Evolutionary conservation across 2,888 invertebrate species (phyloP).

Genomic region (Pandemis heparana): DNA sequence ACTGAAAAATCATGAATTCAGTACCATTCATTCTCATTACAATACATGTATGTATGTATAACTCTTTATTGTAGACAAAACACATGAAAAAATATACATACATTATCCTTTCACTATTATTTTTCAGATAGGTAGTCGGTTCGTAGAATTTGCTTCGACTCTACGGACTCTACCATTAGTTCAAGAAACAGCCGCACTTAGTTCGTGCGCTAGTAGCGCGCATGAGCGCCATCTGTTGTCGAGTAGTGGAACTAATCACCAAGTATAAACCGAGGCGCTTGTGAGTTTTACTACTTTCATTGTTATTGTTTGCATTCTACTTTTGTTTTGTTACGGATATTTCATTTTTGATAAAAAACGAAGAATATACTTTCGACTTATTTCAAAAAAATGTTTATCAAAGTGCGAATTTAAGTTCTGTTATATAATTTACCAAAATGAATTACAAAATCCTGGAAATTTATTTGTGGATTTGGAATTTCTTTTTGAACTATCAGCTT

Average conservation of each 20-base stretch:
- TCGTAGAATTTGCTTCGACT: neutral
- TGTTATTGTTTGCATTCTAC: neutral
- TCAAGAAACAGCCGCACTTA: slow-evolving; percentile 18
- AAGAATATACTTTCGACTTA: too few relatives aligned
- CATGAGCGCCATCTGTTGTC: slow-evolving; percentile 69
- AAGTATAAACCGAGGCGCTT: neutral
- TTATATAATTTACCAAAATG: neutral
- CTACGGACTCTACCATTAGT: slow-evolving; percentile 15
- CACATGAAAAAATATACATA: neutral
- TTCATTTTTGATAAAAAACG: too few relatives aligned
- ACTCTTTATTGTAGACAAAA: too few relatives aligned
- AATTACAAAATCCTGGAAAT: neutral
- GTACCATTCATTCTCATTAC: neutral
- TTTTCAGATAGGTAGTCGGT: too few relatives aligned
- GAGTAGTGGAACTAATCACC: slow-evolving; percentile 64
- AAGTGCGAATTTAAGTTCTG: neutral
- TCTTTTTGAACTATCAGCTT: neutral
- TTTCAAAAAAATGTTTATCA: too few relatives aligned
- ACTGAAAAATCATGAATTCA: neutral
- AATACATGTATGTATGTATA: too few relatives aligned
- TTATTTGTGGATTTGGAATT: neutral
- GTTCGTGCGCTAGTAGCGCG: slow-evolving; percentile 50
- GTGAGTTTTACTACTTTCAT: neutral
- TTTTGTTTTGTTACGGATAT: too few relatives aligned
- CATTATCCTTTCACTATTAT: neutral